Evolutionary conservation across 2,888 invertebrate genomes (phyloP), one percentile per base, ranked within the genome.

Genomic region (Platerodrilus igneus): DNA sequence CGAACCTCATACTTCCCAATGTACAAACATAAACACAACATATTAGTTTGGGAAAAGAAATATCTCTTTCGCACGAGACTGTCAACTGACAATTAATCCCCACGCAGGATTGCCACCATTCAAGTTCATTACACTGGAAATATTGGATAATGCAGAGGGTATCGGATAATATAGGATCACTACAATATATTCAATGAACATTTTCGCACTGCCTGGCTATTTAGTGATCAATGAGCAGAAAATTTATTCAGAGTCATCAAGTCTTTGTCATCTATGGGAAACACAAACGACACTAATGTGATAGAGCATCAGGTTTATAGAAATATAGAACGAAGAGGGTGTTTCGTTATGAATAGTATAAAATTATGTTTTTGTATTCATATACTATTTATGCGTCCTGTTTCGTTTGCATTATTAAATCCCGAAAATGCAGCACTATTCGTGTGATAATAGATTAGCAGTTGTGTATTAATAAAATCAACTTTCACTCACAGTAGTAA

Each of bases 201-300:
- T 46, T 56, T 58, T 59, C 53, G 55, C 53, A 56, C 58, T 57
- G 56, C 57, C 63, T 53, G 60, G 59, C 63, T 58, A 64, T 65
- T 66, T 65, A 64, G 60, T 50, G 59, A 56, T 57, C 63, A 63
- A 60, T 62, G 63, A 60, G 57, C 57, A 59, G 65, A 66, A 66
- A 66, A 66, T 64, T 61, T 64, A 66, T 66, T 65, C 65, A 55
- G 45, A 50, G 45, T 51, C 52, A 49, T 50, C 50, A 50, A 42
- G 36, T 42, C 52, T 49, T 53, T 56, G 55, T 52, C 48, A 35
- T 37, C 52, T 43, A 55, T 55, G 56, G 56, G 56, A 54, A 56
- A 50, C 45, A 44, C 40, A 47, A 45, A 34, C 18, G 33, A 30
- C 41, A 38, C 34, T 46, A 37, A 38, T 43, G 44, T 43, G 29